Conservation (phyloP, 2,888 invertebrate genomes). For the Oscheius sp. region DNA sequence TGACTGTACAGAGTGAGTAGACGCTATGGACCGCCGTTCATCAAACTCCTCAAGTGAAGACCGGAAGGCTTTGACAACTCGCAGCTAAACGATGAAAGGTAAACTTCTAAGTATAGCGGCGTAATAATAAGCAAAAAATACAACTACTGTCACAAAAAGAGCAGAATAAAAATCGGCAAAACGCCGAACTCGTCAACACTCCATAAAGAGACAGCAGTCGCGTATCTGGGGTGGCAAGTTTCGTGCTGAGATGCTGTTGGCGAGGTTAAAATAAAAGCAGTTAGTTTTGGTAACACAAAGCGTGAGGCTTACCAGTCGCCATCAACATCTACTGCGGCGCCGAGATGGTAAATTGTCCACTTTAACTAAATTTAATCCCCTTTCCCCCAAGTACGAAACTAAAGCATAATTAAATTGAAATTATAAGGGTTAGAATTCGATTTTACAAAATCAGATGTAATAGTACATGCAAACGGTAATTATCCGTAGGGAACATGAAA, state of each 20-base stretch:
- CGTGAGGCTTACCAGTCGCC: neutral
- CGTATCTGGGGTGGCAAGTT: conserved; percentile 29
- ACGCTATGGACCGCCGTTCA: conserved; percentile 97
- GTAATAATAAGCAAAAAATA: neutral
- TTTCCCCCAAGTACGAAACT: neutral
- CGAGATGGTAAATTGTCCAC: conserved; percentile 24
- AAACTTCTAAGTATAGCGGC: neutral
- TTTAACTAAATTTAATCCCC: neutral
- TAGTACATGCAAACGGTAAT: neutral
- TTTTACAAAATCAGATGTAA: neutral
- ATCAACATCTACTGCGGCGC: conserved; percentile 5
- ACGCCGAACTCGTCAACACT: conserved; percentile 11
- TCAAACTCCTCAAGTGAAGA: conserved; percentile 98
- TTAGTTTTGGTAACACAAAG: neutral
- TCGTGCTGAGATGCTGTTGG: neutral
- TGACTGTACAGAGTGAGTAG: conserved; percentile 83
- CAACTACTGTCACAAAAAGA: no score
- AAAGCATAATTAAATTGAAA: conserved; percentile 1
- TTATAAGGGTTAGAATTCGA: neutral
- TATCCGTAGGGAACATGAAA: neutral
- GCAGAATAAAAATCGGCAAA: conserved; percentile 23
- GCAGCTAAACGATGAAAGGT: conserved; percentile 80
- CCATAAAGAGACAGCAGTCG: conserved; percentile 1
- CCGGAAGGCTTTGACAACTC: conserved; percentile 99
- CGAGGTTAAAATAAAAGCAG: neutral